phyloP scores from a whole-genome alignment of 2,888 invertebrate genomes.

The Leistus spinibarbis region DNA sequence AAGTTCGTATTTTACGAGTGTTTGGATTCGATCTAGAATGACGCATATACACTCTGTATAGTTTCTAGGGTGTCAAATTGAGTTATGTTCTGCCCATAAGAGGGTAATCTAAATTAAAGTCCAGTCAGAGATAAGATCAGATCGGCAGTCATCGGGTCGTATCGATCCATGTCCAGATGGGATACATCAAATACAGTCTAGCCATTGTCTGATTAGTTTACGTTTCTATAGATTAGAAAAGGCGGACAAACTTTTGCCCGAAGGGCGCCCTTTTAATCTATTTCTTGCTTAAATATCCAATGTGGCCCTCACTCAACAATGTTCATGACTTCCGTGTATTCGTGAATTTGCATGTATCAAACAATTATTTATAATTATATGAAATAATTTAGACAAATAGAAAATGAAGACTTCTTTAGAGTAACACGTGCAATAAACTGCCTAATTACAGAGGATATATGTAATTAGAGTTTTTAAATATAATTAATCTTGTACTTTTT shows the following conservation, averaged over 20 bases:
- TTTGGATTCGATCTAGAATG: neutral
- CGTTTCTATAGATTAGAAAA: neutral
- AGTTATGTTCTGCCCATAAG: neutral
- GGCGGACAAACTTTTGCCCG: neutral
- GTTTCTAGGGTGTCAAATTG: neutral
- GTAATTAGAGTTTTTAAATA: slow-evolving; percentile 27
- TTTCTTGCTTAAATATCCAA: no score
- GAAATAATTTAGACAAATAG: neutral
- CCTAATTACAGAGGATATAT: slow-evolving; percentile 24
- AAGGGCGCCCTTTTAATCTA: neutral
- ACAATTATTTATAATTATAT: no score
- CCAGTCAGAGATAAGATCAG: neutral
- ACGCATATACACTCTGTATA: neutral
- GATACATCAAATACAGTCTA: neutral
- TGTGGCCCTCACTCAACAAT: no score
- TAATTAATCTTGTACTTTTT: slow-evolving; percentile 5
- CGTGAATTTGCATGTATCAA: no score
- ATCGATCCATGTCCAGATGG: neutral
- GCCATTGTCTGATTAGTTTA: slow-evolving; percentile 11
- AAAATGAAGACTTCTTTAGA: slow-evolving; percentile 12
- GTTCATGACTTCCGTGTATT: no score
- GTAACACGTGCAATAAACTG: slow-evolving; percentile 21
- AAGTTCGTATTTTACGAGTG: no score
- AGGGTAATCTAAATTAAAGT: neutral
- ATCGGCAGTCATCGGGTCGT: neutral